Base-by-base conservation (phyloP, 1,140 invertebrate genomes). In the Drosophila subobscura region DNA sequence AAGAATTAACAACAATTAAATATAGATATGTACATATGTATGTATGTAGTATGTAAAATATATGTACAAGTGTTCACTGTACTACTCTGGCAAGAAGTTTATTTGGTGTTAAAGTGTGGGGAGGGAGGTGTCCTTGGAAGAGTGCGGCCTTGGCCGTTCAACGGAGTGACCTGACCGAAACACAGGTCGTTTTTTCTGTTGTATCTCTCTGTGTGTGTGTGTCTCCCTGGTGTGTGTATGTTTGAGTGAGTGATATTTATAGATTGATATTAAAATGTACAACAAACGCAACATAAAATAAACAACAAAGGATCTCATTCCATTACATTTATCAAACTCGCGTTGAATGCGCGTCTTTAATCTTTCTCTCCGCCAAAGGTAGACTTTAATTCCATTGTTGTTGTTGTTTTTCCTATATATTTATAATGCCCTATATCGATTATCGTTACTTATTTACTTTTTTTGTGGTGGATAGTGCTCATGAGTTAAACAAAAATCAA, bases 211-310 rank as follows among this genome's bases (percentile, higher is more conserved):
- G 46, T 70, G 22, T 53, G 41, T 68, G 25, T 67, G 23, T 51
- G 45, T 46, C 27, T 59, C 27, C 55, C 47, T 47, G 12, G 22
- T 59, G 54, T 14, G 22, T 45, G 54, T 57, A 41, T 47, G 22
- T 57, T 8, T 46, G n/a, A 50, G 50, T 60, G 50, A 37, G 51
- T 60, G 60, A 49, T 33, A 70, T 70, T 54, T 70, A 70, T 70
- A 68, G 66, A 51, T 64, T 70, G 66, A 64, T 75, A 75, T 54
- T 55, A 42, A 78, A 81, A 75, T 88, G 56, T 88, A 88, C 83
- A 88, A 89, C 75, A 88, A 89, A 88, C 76, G 83, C 83, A 88
- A 88, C 83, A 88, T 76, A 88, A 88, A 88, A 88, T 89, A 76
- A 88, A 83, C 84, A 88, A 88, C 75, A 67, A 79, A 88, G 83